Evolutionary conservation across 2,888 invertebrate genomes (phyloP).

Genomic region (Abscondita cerata): DNA sequence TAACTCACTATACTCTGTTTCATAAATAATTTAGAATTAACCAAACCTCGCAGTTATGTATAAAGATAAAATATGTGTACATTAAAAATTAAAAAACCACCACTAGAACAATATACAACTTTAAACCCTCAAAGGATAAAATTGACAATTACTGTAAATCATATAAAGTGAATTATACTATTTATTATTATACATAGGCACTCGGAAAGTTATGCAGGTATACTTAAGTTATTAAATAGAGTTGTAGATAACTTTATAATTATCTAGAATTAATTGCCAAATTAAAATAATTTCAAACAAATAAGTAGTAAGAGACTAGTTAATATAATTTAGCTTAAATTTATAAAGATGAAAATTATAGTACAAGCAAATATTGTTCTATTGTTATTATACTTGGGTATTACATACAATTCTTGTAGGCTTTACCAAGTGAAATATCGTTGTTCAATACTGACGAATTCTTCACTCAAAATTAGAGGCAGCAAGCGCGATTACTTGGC

Average conservation of each 20-base stretch:
- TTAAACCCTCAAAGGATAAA: no score
- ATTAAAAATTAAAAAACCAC: no score
- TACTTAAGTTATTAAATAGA: constrained; percentile 25
- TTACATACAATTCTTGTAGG: neutral
- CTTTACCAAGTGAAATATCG: neutral
- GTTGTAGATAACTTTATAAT: constrained; percentile 20
- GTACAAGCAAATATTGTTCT: constrained; percentile 13
- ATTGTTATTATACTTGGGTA: neutral
- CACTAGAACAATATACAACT: no score
- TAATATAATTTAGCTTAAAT: constrained; percentile 27
- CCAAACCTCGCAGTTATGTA: no score
- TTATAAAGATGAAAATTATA: constrained; percentile 10
- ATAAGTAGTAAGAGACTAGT: constrained; percentile 34
- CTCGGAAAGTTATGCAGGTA: constrained; percentile 28
- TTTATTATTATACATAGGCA: constrained; percentile 27
- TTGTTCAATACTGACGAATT: constrained; percentile 11
- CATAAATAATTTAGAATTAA: no score
- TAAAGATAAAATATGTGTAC: no score
- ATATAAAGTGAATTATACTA: constrained; percentile 11
- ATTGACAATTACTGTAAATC: no score
- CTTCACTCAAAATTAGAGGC: no score
- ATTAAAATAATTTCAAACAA: constrained; percentile 26
- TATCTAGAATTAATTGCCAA: constrained; percentile 7
- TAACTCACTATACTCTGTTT: no score
- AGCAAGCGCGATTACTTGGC: no score